These are phyloP conservation scores for Mesembrinibis cayennensis DNA, from an alignment of 2,113 vertebrate genomes.

Conservation along the genomic window DNA sequence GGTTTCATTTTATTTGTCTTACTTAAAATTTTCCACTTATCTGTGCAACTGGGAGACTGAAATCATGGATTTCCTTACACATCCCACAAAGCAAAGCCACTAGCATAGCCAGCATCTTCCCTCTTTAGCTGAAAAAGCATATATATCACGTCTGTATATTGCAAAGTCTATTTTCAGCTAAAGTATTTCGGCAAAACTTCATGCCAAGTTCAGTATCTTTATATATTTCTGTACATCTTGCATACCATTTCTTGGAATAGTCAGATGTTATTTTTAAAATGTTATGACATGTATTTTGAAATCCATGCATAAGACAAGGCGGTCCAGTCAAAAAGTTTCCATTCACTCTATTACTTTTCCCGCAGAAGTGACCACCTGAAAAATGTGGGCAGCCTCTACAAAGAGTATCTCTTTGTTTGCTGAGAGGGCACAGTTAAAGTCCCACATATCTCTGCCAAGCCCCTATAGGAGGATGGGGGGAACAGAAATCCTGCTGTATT, in stretches of 20 bases:
- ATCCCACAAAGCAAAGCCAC: constrained; percentile 7
- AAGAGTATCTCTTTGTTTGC: not conserved
- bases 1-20: constrained; percentile 46
- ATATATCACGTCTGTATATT: not conserved
- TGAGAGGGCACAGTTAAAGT: not conserved
- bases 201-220: not conserved
- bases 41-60: not conserved
- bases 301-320: not conserved
- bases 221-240: not conserved
- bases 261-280: not conserved
- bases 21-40: constrained; percentile 49
- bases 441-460: not conserved
- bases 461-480: not conserved
- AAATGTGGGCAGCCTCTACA: not conserved
- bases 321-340: not conserved
- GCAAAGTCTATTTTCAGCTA: not conserved
- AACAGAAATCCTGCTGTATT: not conserved
- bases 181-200: not conserved
- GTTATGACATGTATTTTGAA: not conserved
- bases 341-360: not conserved
- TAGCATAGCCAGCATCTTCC: not conserved
- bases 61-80: not conserved
- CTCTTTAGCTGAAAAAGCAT: not conserved
- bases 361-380: not conserved
- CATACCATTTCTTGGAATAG: not conserved